These are phyloP conservation scores for Ceyx melanurus DNA, from an alignment of 2,113 vertebrate species.

Conservation along the genomic window DNA sequence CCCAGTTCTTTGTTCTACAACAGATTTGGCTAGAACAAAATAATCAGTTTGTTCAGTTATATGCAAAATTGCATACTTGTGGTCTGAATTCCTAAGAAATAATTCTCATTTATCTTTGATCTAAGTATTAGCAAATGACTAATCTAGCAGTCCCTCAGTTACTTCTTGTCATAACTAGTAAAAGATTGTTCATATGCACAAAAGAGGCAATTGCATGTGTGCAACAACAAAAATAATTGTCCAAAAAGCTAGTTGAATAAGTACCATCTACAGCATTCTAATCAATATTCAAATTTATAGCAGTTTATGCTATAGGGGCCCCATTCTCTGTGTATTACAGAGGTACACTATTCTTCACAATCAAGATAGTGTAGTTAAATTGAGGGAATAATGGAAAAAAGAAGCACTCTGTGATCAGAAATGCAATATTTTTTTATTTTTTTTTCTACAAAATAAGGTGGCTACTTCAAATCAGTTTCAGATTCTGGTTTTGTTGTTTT, in stretches of 20 bases:
- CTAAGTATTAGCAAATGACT: background rate
- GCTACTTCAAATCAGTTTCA: background rate
- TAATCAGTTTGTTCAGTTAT: background rate
- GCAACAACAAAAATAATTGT: background rate
- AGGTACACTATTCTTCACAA: background rate
- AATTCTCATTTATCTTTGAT: background rate
- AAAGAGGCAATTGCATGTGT: background rate
- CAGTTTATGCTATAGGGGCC: background rate
- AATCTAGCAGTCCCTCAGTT: background rate
- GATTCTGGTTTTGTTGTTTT: background rate
- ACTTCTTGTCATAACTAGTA: background rate
- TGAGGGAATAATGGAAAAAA: background rate
- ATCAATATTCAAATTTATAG: background rate
- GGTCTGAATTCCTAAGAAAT: background rate
- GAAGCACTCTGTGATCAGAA: background rate
- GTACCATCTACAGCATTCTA: background rate
- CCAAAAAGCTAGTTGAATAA: background rate
- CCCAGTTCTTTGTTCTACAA: background rate
- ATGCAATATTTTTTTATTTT: background rate
- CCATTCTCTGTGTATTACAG: background rate
- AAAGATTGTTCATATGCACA: background rate
- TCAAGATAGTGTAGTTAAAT: background rate
- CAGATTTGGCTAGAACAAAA: background rate
- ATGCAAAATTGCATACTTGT: background rate
- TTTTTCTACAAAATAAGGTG: background rate